phyloP scores from a whole-genome alignment of 1,140 invertebrate species.

The Doryteuthis pealeii region DNA sequence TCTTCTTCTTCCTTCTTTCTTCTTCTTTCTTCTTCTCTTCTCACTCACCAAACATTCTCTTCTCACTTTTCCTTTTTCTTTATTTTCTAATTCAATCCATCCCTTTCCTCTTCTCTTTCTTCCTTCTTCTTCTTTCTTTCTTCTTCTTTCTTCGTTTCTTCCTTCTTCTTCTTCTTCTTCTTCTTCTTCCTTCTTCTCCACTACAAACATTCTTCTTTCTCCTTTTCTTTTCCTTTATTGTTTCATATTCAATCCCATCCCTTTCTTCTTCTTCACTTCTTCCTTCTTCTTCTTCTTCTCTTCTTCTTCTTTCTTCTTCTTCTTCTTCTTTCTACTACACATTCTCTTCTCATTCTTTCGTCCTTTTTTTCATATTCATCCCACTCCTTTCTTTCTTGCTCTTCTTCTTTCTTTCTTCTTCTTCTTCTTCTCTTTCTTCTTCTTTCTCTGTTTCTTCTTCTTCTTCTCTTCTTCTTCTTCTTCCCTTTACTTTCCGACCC shows the following conservation, averaged over 20 bases:
- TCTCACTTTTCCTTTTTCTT: no score
- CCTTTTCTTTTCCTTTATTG: neutral
- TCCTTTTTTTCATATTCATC: neutral
- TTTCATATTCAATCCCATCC: neutral
- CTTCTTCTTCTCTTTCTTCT: neutral
- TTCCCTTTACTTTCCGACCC: no score
- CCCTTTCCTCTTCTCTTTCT: no score
- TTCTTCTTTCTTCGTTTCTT: no score
- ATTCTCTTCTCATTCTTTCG: neutral
- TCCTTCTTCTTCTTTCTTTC: no score
- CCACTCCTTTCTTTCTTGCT: neutral
- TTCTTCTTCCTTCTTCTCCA: neutral
- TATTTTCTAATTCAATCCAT: no score
- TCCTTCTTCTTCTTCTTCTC: neutral
- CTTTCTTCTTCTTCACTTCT: neutral
- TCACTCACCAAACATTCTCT: no score
- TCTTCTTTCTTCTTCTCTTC: no score
- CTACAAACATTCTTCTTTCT: neutral
- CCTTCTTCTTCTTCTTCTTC: no score
- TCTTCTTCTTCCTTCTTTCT: no score
- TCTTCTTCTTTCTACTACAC: neutral
- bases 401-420: neutral
- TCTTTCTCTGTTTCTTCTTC: neutral
- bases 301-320: neutral
- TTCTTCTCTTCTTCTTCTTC: neutral